phyloP scores from a whole-genome alignment of 2,888 invertebrate species.

The Oeneis ivallda region DNA sequence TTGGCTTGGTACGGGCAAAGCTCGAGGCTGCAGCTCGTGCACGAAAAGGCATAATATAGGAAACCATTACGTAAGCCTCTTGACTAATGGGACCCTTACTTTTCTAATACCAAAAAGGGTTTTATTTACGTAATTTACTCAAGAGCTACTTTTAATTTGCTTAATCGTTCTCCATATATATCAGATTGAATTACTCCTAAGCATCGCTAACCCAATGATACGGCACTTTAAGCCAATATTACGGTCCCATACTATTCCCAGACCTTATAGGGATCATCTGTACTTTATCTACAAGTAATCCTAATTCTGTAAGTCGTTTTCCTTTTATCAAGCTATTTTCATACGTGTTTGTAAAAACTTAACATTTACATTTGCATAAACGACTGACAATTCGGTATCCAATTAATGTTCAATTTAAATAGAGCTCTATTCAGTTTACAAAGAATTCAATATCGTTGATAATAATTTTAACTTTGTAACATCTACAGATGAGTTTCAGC shows the following conservation, averaged over 20 bases:
- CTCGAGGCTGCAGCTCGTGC: background rate
- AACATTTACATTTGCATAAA: constrained; percentile 22
- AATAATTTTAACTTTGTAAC: background rate
- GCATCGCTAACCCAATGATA: constrained; percentile 41
- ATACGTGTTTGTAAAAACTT: constrained; percentile 19
- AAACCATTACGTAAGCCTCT: constrained; percentile 23
- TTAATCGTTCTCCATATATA: constrained; percentile 36
- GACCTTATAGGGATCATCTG: constrained; percentile 43
- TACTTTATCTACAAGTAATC: constrained; percentile 43
- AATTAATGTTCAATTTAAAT: constrained; percentile 8
- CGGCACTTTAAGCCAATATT: constrained; percentile 42
- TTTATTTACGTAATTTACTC: constrained; percentile 32
- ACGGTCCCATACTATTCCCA: constrained; percentile 37
- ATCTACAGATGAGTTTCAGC: background rate
- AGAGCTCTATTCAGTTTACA: constrained; percentile 13
- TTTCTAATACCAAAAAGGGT: constrained; percentile 28
- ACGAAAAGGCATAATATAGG: constrained; percentile 18
- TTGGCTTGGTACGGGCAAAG: background rate
- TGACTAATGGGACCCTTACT: constrained; percentile 21
- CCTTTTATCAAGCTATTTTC: constrained; percentile 18
- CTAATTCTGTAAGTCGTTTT: constrained; percentile 41
- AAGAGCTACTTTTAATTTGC: constrained; percentile 36
- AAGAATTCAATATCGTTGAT: constrained; percentile 9
- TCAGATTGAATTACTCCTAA: constrained; percentile 37
- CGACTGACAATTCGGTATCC: constrained; percentile 17